Conservation (phyloP, 1,140 invertebrate genomes). For the Metaphire vulgaris region DNA sequence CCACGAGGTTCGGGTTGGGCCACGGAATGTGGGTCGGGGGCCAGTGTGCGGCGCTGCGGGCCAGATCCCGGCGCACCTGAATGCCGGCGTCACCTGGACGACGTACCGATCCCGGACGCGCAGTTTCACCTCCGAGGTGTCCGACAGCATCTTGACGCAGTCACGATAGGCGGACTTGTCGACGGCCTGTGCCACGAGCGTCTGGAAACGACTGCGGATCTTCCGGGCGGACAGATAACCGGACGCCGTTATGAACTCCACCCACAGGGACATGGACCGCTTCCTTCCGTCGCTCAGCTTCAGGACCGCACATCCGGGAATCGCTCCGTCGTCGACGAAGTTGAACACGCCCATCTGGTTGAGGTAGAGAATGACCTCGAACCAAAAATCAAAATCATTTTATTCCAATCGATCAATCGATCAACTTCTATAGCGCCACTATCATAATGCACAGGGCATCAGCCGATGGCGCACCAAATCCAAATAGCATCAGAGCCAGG, state of each 20-base stretch:
- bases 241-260: constrained; percentile 88
- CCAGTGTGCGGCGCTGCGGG: constrained; percentile 92
- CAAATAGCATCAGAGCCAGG: too few species aligned
- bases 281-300: constrained; percentile 89
- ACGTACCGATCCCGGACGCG: constrained; percentile 77
- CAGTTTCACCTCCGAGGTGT: constrained; percentile 80
- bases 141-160: constrained; percentile 82
- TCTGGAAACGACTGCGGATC: constrained; percentile 85
- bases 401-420: too few species aligned
- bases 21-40: constrained; percentile 79
- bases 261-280: constrained; percentile 88
- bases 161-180: constrained; percentile 85
- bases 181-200: constrained; percentile 73
- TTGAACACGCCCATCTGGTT: constrained; percentile 95
- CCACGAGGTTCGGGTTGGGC: constrained; percentile 88
- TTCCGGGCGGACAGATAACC: constrained; percentile 87
- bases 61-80: constrained; percentile 88
- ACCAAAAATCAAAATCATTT: too few species aligned
- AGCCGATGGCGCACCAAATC: too few species aligned
- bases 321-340: constrained; percentile 83
- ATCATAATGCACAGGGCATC: too few species aligned
- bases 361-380: constrained; percentile 87
- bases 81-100: constrained; percentile 71
- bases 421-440: too few species aligned
- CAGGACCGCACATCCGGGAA: too few species aligned